Base-by-base conservation (phyloP, 2,797 vertebrate genomes). In the Stomatorhinus walkeri region DNA sequence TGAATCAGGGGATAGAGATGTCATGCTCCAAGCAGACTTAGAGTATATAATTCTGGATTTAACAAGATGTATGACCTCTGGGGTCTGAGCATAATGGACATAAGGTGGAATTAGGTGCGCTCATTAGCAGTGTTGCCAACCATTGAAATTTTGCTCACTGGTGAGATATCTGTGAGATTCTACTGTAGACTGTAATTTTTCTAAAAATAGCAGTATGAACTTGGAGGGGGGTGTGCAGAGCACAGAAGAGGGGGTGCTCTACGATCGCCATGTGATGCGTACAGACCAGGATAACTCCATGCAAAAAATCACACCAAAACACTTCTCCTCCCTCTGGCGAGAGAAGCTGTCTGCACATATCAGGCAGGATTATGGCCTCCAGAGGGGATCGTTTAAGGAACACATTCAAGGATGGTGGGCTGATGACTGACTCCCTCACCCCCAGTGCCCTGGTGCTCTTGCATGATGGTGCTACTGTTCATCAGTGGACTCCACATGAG, bases 401-500 rank as follows among this genome's bases (percentile, higher is more conserved):
- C 85, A 54, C 22, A 36, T 86, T 56, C 32, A 9, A 16, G 51
- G 85, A 87, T 19, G 16, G 51, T 16, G 51, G 85, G 7, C 7
- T 19, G 32, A 16, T 7, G 19, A 14, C 5, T 46, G 54, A 40
- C 4, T 19, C 32, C 52, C 19, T 19, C 7, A 0, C 6, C 19
- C 19, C 54, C 19, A 56, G 22, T 40, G 24, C 85, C 32, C n/a
- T 36, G 28, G 28, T 12, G n/a, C 22, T 52, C 14, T 28, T 3
- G 1, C 24, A 28, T 22, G 46, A n/a, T 14, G 5, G 48, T 83
- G 28, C 43, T 22, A 9, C 79, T 85, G 48, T 32, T 10, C 32
- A 43, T 88, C 87, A 79, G 7, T 88, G 54, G 56, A 88, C 28
- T 91, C 89, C 86, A 24, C 56, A n/a, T 85, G 46, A 83, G 43